Base-by-base conservation (phyloP, 1,140 invertebrate genomes). In the Steinernema feltiae region DNA sequence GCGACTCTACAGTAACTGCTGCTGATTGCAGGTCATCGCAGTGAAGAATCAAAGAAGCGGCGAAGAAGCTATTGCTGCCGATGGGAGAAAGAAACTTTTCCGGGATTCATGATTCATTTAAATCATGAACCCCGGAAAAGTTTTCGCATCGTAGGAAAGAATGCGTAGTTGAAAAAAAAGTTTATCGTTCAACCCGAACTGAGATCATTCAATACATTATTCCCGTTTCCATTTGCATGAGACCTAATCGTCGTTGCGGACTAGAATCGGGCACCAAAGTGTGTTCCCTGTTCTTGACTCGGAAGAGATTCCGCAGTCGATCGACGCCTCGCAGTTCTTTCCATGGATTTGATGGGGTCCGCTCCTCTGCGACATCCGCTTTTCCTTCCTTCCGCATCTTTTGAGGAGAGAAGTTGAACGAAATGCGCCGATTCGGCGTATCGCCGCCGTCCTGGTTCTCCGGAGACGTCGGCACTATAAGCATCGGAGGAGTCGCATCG, bases 121-220 rank as follows among this genome's bases (percentile, higher is more conserved):
- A 32, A 87, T 90, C 46, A 85, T 90, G 85, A 90, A 90, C 82
- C 89, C 90, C 17, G 88, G 88, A 1, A 90, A 90, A 84, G 85
- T 90, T 24, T 83, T 90, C 27, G 48, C 30, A n/a, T 18, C 32
- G 17, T 72, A 35, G 29, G 24, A 71, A n/a, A n/a, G n/a, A n/a
- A n/a, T n/a, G n/a, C n/a, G n/a, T n/a, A n/a, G n/a, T n/a, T n/a
- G 15, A 72, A 31, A 35, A 72, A 17, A 70, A 63, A 3, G 24
- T 63, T 63, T 63, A 63, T 63, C 24, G 53, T 63, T 12, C 53
- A 27, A 63, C 53, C 53, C 53, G 53, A 63, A 63, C 12, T 7
- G 53, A 63, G 7, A 27, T 41, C 35, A 18, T 41, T 72, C 32
- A 72, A 27, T 63, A 63, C 53, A 63, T 63, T 7, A 63, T 27